phyloP scores from a whole-genome alignment of 2,113 vertebrate species.

The Hirundichthys speculiger region DNA sequence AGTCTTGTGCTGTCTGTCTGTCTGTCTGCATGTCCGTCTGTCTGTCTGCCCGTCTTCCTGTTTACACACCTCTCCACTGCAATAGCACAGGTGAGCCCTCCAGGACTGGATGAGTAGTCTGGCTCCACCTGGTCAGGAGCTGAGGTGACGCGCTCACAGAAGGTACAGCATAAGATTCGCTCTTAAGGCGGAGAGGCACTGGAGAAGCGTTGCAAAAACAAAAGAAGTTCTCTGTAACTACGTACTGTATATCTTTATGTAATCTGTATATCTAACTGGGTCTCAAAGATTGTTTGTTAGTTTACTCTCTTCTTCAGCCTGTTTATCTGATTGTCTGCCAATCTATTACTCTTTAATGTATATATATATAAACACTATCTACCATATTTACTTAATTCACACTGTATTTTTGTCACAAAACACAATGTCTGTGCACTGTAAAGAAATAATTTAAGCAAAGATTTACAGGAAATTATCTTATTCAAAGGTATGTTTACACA shows the following conservation, averaged over 20 bases:
- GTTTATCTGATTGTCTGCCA: slow-evolving; percentile 79
- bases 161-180: slow-evolving; percentile 38
- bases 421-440: slow-evolving; percentile 81
- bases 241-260: slow-evolving; percentile 76
- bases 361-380: slow-evolving; percentile 66
- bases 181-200: slow-evolving; percentile 43
- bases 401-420: slow-evolving; percentile 80
- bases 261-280: slow-evolving; percentile 76
- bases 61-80: slow-evolving; percentile 69
- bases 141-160: slow-evolving; percentile 44
- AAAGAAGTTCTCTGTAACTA: slow-evolving; percentile 69
- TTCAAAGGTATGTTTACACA: slow-evolving; percentile 81
- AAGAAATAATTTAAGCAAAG: slow-evolving; percentile 81
- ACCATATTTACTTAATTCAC: slow-evolving; percentile 78
- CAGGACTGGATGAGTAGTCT: slow-evolving; percentile 31
- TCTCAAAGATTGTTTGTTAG: slow-evolving; percentile 77
- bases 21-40: slow-evolving; percentile 61
- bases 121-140: slow-evolving; percentile 23
- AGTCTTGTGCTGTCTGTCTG: slow-evolving; percentile 73
- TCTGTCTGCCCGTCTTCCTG: slow-evolving; percentile 66
- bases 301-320: slow-evolving; percentile 76
- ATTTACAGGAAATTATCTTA: slow-evolving; percentile 81
- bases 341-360: slow-evolving; percentile 80
- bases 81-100: slow-evolving; percentile 63
- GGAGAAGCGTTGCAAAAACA: slow-evolving; percentile 53